Base-by-base conservation (phyloP, 2,888 invertebrate species). In the Physocephala rufipes region DNA sequence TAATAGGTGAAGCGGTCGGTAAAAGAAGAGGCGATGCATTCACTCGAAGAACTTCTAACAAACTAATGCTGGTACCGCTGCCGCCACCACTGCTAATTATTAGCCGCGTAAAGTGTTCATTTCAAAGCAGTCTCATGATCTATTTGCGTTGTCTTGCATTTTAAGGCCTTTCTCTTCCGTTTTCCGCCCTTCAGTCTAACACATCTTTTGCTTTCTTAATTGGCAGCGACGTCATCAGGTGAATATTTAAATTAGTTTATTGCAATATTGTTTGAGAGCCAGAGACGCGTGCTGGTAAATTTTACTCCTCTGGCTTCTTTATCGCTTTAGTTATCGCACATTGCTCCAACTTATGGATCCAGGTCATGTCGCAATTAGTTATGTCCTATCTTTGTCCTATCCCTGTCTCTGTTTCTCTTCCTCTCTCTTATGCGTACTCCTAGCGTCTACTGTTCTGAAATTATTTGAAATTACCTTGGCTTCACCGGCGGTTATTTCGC, bases 281-380 rank as follows among this genome's bases (percentile, higher is more conserved):
- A 7, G 45, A 24, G 21, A 9, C 4, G 36, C 16, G 15, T 12
- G 24, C 19, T 2, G 58, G 26, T 28, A 58, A n/a, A 21, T 26
- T 24, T 24, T 30, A 53, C 36, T 13, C 19, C 26, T 24, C 16
- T 15, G 53, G 19, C 30, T 66, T 21, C 53, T 66, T 53, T 36
- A 19, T 28, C 53, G n/a, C n/a, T n/a, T n/a, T n/a, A n/a, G n/a
- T n/a, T n/a, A n/a, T n/a, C 53, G 47, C 51, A 51, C 67, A 61
- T 68, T 61, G 61, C 61, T 61, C 21, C 53, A 36, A 51, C 36
- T 36, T 53, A 53, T 53, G 30, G 36, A 66, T 53, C 49, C 64
- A 71, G 71, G 71, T 71, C 71, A 71, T 59, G 58, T 30, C 59
- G 71, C 71, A 71, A 71, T 71, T 71, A 71, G 71, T 1, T 21